phyloP scores from a whole-genome alignment of 2,888 invertebrate genomes.

The Tachystola acroxantha region DNA sequence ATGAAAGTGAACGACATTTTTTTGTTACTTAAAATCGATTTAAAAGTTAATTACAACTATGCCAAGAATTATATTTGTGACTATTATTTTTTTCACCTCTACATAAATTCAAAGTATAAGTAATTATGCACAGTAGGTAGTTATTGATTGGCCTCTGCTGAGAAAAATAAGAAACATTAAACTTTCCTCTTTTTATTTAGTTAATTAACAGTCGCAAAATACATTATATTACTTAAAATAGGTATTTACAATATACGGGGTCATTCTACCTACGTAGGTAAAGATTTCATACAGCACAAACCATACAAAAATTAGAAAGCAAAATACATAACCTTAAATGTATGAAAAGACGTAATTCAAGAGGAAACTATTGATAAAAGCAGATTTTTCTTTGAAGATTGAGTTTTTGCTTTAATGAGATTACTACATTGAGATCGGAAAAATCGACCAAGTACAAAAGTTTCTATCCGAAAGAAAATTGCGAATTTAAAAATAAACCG shows the following conservation, averaged over 20 bases:
- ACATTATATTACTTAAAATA: slow-evolving; percentile 65
- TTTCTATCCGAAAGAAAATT: slow-evolving; percentile 28
- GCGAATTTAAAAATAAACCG: slow-evolving; percentile 34
- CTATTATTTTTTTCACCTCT: slow-evolving; percentile 39
- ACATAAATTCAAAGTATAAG: not conserved
- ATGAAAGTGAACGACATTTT: slow-evolving; percentile 64
- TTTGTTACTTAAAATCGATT: slow-evolving; percentile 78
- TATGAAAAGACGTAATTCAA: slow-evolving; percentile 32
- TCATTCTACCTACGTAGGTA: slow-evolving; percentile 75
- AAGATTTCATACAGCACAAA: slow-evolving; percentile 63
- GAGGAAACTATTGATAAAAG: slow-evolving; percentile 10
- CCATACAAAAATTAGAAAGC: slow-evolving; percentile 69
- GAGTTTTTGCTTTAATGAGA: slow-evolving; percentile 22
- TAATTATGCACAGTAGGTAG: too few relatives aligned
- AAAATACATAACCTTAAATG: slow-evolving; percentile 41
- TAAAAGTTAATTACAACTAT: slow-evolving; percentile 77
- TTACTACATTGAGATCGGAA: slow-evolving; percentile 24
- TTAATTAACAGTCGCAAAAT: slow-evolving; percentile 75
- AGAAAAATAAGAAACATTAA: slow-evolving; percentile 14
- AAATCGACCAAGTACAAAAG: slow-evolving; percentile 26
- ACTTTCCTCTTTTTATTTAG: slow-evolving; percentile 67
- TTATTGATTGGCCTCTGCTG: too few relatives aligned
- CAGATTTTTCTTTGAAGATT: slow-evolving; percentile 20
- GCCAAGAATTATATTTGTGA: slow-evolving; percentile 61
- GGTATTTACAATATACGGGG: slow-evolving; percentile 70